Conservation (phyloP, 2,113 vertebrate species). For the Picathartes gymnocephalus region DNA sequence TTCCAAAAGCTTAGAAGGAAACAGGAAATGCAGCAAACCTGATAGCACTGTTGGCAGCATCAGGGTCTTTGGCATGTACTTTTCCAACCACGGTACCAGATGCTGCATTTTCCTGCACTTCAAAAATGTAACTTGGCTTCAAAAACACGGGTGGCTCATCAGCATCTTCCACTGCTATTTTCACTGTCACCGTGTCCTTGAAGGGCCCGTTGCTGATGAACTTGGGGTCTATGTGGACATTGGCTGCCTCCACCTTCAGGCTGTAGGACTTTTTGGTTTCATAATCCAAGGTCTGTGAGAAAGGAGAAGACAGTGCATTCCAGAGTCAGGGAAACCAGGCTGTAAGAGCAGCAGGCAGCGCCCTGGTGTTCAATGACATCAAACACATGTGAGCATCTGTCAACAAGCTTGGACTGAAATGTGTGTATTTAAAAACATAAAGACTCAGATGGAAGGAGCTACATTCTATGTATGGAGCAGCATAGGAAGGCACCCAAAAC, state of each 20-base stretch:
- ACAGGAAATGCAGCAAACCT: slow-evolving; percentile 70
- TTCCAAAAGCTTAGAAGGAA: not conserved
- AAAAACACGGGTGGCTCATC: slow-evolving; percentile 93
- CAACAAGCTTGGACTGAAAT: slow-evolving; percentile 36
- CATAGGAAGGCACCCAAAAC: not conserved
- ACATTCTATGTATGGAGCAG: slow-evolving; percentile 41
- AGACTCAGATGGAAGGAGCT: slow-evolving; percentile 44
- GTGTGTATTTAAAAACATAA: slow-evolving; percentile 22
- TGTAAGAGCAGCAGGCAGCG: not conserved
- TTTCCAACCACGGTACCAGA: slow-evolving; percentile 88
- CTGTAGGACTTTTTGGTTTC: slow-evolving; percentile 91
- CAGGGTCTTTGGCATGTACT: slow-evolving; percentile 94
- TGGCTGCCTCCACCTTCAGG: slow-evolving; percentile 92
- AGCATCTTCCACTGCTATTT: slow-evolving; percentile 90
- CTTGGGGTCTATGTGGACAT: slow-evolving; percentile 86
- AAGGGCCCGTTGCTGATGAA: slow-evolving; percentile 95
- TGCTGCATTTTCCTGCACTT: slow-evolving; percentile 92
- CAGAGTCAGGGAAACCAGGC: not conserved
- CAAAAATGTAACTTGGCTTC: slow-evolving; percentile 83
- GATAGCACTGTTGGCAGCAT: slow-evolving; percentile 89
- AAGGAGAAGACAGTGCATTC: not conserved
- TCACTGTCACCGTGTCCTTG: slow-evolving; percentile 92
- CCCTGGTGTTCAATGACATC: slow-evolving; percentile 9
- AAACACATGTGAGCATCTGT: slow-evolving; percentile 30
- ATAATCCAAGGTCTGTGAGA: slow-evolving; percentile 86